Evolutionary conservation across 2,888 invertebrate species (phyloP), one percentile per base, ranked within the genome.

Genomic region (Deilephila elpenor): DNA sequence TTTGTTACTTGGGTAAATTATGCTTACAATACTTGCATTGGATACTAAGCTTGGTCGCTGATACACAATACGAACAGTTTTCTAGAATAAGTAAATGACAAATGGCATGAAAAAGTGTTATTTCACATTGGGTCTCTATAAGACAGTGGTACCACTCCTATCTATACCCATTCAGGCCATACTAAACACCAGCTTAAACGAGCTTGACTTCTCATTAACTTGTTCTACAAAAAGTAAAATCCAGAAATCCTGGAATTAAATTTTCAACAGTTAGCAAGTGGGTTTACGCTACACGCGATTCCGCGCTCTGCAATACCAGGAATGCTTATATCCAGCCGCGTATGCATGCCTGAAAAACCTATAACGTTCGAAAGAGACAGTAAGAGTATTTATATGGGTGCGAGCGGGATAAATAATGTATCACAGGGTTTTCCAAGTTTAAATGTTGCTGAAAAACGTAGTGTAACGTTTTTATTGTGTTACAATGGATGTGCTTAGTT

Each of bases 401-500:
- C 20, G 59, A 20, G 20, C 8, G 59, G 20, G 59, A 59, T 59
- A 59, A 59, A 59, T 59, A 59, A 20, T 59, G 20, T n/a, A 59
- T 59, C 20, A 59, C n/a, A 20, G n/a, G 7, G 5, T 44, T 44
- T 59, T 59, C 59, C n/a, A 59, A n/a, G 25, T 60, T 29, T 29
- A 60, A 60, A 60, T 60, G 25, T 60, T 14, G n/a, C 56, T 56
- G 56, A 56, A 56, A 56, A 56, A 56, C 56, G 56, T 44, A 56
- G 56, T 56, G 56, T n/a, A n/a, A n/a, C 2, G 56, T 56, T 17
- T 56, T 56, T 56, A 6, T 56, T 56, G 56, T n/a, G 56, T n/a
- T 6, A 5, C 19, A 56, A n/a, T 56, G 56, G n/a, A 56, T 56
- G 56, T 56, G 56, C 56, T 56, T 56, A 56, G 5, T 56, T 56